Conservation (phyloP, 2,113 vertebrate species). For the Pycnonotus jocosus region DNA sequence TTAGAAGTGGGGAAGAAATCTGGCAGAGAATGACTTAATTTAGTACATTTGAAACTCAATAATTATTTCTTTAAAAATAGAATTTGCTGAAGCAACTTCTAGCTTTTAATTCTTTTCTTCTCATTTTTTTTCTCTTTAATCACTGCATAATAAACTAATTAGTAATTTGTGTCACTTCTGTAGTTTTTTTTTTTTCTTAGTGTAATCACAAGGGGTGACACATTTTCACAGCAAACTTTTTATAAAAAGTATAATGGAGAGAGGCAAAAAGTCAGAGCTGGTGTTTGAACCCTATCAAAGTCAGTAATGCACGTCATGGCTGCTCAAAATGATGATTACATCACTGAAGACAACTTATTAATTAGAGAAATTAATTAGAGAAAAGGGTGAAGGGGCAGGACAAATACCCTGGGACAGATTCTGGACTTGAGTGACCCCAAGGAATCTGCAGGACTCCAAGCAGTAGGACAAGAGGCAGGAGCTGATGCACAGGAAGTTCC, state of each 20-base stretch:
- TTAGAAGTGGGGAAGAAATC: constrained; percentile 12
- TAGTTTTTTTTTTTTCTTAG: constrained; percentile 39
- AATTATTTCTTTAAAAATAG: constrained; percentile 79
- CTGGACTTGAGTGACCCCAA: neutral
- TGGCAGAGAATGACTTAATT: constrained; percentile 69
- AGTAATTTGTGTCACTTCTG: constrained; percentile 73
- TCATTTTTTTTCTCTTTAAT: neutral
- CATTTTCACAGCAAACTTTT: neutral
- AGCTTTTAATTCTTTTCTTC: constrained; percentile 60
- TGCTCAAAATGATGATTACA: neutral
- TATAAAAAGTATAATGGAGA: neutral
- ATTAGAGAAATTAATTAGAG: neutral
- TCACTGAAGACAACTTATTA: neutral
- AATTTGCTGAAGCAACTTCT: constrained; percentile 75
- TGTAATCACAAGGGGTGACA: constrained; percentile 61
- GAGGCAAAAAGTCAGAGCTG: neutral
- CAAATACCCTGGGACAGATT: neutral
- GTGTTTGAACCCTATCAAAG: neutral
- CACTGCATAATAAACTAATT: constrained; percentile 75
- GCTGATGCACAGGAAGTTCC: neutral
- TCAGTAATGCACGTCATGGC: neutral
- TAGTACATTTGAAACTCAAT: constrained; percentile 61
- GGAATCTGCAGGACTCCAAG: neutral
- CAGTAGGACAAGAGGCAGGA: neutral
- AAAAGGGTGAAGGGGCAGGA: neutral